Conservation (phyloP, 2,797 vertebrate genomes). For the Sarcoramphus papa region DNA sequence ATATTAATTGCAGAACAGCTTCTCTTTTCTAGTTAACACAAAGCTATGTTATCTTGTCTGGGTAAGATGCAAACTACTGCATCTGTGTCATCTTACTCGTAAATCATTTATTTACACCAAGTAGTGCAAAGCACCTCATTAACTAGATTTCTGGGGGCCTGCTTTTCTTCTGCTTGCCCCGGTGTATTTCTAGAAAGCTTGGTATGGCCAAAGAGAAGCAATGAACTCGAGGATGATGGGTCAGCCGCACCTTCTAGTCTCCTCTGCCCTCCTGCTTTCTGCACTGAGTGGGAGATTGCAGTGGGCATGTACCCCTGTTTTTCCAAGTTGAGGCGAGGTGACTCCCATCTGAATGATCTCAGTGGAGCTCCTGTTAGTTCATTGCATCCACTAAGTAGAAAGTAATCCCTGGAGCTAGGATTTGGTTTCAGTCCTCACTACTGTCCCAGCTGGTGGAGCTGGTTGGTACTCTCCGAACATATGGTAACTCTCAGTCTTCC, state of each 20-base stretch:
- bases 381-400: neutral
- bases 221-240: fast-evolving
- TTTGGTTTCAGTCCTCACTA: neutral
- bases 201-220: neutral
- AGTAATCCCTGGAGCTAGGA: neutral
- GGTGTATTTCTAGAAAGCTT: neutral
- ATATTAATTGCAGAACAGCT: neutral
- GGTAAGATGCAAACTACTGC: neutral
- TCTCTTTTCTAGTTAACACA: slow-evolving; percentile 22
- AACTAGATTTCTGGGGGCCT: neutral
- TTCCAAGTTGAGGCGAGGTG: neutral
- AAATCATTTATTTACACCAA: slow-evolving; percentile 12
- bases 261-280: neutral
- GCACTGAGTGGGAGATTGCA: neutral
- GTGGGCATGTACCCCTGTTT: neutral
- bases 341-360: neutral
- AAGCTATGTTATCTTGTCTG: slow-evolving; percentile 1
- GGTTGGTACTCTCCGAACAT: neutral
- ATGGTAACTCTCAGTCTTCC: neutral
- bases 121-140: neutral
- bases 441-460: neutral
- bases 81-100: neutral
- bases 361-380: neutral
- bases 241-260: neutral
- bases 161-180: neutral